Percentiles rank a stretch among this genome's conserved stretches.
These are phyloP conservation scores for Corvus moneduloides DNA, from an alignment of 2,113 vertebrate genomes.

Conservation along the genomic window DNA sequence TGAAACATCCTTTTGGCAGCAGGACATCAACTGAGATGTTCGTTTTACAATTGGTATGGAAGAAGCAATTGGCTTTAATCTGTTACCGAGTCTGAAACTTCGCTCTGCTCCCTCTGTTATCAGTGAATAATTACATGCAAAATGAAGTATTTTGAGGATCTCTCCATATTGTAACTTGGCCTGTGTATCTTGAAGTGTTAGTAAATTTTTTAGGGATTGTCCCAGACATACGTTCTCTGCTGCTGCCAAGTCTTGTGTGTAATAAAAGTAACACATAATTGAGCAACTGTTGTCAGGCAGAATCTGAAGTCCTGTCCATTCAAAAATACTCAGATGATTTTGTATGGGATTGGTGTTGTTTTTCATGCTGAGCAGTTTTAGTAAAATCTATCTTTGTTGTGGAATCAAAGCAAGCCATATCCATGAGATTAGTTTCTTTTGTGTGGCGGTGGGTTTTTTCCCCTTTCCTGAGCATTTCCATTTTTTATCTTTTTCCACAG, in stretches of 20 bases:
- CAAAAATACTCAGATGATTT: slow-evolving; percentile 13
- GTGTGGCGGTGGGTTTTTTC: accelerated
- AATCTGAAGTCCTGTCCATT: slow-evolving; percentile 45
- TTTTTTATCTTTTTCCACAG: neutral
- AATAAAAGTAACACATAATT: slow-evolving; percentile 58
- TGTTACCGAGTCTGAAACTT: neutral
- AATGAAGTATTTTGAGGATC: slow-evolving; percentile 46
- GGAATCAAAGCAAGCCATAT: neutral
- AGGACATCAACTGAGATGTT: neutral
- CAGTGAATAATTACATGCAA: slow-evolving; percentile 35
- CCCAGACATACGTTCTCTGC: slow-evolving; percentile 40
- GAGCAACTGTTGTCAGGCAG: slow-evolving; percentile 60
- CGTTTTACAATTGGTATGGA: accelerated
- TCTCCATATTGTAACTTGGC: slow-evolving; percentile 56
- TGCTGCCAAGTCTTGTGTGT: slow-evolving; percentile 43
- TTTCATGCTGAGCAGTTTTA: neutral
- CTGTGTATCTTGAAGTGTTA: slow-evolving; percentile 38
- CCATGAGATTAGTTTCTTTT: neutral
- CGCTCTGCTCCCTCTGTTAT: slow-evolving; percentile 1
- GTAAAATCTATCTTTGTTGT: neutral
- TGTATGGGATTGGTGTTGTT: neutral
- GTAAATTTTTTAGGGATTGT: slow-evolving; percentile 36
- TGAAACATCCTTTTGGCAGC: slow-evolving; percentile 40
- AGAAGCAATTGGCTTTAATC: neutral
- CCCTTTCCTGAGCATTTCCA: neutral